Conservation (phyloP, 2,113 vertebrate species). For the Peromyscus maniculatus region DNA sequence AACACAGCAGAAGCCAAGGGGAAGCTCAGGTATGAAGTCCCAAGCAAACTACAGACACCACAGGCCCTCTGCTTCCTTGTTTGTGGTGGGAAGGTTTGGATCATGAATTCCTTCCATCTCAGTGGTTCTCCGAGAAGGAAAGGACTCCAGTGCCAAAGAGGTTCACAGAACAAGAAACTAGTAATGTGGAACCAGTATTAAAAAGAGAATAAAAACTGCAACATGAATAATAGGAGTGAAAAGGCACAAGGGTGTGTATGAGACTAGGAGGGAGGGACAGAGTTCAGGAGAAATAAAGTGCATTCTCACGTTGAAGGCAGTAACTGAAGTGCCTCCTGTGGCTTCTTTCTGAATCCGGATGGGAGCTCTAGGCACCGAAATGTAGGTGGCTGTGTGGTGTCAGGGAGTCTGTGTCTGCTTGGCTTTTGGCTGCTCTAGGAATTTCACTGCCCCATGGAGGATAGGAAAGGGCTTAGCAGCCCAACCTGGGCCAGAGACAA, state of each 20-base stretch:
- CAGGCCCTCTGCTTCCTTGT: not conserved
- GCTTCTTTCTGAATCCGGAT: not conserved
- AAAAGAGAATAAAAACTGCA: not conserved
- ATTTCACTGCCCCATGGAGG: not conserved
- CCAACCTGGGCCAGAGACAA: too few species aligned
- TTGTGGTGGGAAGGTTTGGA: not conserved
- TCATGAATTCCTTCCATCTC: not conserved
- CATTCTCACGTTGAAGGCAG: not conserved
- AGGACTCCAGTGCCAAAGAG: not conserved
- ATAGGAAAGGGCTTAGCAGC: not conserved
- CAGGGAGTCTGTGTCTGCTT: too few species aligned
- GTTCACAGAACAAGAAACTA: constrained; percentile 12
- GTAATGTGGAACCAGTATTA: not conserved
- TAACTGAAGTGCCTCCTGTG: fast-evolving
- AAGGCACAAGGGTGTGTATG: not conserved
- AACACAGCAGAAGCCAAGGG: not conserved
- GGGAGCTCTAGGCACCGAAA: fast-evolving
- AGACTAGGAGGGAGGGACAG: not conserved
- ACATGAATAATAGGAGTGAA: not conserved
- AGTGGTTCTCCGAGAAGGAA: not conserved
- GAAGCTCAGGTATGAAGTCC: not conserved
- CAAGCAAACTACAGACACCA: not conserved
- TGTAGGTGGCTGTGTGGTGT: fast-evolving
- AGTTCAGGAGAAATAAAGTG: not conserved
- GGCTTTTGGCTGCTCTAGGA: not conserved